Evolutionary conservation across 2,888 invertebrate genomes (phyloP).

Genomic region (Nemurella pictetii): DNA sequence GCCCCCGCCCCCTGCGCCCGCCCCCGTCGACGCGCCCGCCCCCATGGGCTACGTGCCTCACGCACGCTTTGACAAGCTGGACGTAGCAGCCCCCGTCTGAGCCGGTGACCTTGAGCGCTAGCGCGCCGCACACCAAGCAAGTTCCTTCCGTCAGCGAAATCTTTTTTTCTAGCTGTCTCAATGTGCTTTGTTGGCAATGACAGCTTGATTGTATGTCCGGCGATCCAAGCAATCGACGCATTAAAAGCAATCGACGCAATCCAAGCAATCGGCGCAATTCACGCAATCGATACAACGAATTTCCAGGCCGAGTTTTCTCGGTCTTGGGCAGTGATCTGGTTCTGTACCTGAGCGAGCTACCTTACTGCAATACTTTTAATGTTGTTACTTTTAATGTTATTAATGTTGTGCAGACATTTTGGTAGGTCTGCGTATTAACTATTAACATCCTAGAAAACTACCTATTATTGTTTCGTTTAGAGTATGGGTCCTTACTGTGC

Average conservation of each 20-base stretch:
- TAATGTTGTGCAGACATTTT: neutral
- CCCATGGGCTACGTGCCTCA: constrained; percentile 48
- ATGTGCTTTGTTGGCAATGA: neutral
- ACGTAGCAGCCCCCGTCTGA: constrained; percentile 36
- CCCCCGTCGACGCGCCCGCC: constrained; percentile 28
- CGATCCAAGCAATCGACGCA: neutral
- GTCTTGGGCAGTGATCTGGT: neutral
- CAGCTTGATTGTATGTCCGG: neutral
- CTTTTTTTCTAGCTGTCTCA: neutral
- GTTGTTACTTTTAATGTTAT: neutral
- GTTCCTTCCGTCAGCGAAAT: neutral
- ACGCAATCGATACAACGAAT: neutral
- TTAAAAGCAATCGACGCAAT: neutral
- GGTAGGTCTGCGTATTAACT: neutral
- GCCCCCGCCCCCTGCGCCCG: constrained; percentile 46
- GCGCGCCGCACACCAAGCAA: constrained; percentile 5
- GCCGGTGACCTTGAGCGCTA: constrained; percentile 22
- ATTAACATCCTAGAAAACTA: neutral
- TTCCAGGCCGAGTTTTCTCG: neutral
- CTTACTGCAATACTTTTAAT: neutral
- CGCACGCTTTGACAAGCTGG: constrained; percentile 47
- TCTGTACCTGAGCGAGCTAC: neutral
- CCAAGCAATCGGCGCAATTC: neutral
- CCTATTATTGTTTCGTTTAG: neutral
- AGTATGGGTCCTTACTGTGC: neutral